Evolutionary conservation across 2,888 invertebrate genomes (phyloP).

Genomic region (Arenicola marina): DNA sequence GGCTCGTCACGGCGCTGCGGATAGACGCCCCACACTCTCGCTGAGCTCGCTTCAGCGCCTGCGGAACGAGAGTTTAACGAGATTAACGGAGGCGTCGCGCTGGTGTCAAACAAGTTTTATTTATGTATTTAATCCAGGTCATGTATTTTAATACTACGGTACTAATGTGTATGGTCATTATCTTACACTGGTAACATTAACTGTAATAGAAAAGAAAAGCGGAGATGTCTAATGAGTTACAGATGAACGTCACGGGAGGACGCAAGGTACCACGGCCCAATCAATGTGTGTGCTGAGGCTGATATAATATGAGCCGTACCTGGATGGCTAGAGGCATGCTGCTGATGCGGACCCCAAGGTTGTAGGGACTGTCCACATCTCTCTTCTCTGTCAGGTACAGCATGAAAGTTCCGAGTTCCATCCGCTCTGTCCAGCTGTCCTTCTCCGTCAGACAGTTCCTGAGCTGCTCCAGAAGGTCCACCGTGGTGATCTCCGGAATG

Average conservation of each 20-base stretch:
- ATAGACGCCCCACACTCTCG: conserved; percentile 40
- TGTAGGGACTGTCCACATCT: conserved; percentile 40
- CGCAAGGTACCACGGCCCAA: too few relatives aligned
- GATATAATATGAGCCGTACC: conserved; percentile 26
- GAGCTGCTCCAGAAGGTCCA: conserved; percentile 43
- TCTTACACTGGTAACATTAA: too few relatives aligned
- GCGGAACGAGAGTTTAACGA: conserved; percentile 5
- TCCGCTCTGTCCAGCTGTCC: conserved; percentile 43
- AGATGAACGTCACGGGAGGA: too few relatives aligned
- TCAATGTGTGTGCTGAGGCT: too few relatives aligned
- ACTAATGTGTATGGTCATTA: too few relatives aligned
- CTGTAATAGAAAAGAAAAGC: too few relatives aligned
- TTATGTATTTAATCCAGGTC: too few relatives aligned
- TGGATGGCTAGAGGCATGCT: conserved; percentile 50
- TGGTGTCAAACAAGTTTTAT: too few relatives aligned
- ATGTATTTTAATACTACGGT: too few relatives aligned
- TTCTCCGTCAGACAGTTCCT: conserved; percentile 43
- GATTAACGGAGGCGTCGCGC: too few relatives aligned
- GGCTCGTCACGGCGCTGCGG: conserved; percentile 32
- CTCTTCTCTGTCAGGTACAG: conserved; percentile 42
- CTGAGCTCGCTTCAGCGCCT: conserved; percentile 56
- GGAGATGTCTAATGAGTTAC: too few relatives aligned
- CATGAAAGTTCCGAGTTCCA: conserved; percentile 49
- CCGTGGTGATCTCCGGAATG: conserved; percentile 48
- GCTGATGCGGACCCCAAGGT: conserved; percentile 50